Evolutionary conservation across 1,140 invertebrate genomes (phyloP).

Genomic region (Triops longicaudatus): DNA sequence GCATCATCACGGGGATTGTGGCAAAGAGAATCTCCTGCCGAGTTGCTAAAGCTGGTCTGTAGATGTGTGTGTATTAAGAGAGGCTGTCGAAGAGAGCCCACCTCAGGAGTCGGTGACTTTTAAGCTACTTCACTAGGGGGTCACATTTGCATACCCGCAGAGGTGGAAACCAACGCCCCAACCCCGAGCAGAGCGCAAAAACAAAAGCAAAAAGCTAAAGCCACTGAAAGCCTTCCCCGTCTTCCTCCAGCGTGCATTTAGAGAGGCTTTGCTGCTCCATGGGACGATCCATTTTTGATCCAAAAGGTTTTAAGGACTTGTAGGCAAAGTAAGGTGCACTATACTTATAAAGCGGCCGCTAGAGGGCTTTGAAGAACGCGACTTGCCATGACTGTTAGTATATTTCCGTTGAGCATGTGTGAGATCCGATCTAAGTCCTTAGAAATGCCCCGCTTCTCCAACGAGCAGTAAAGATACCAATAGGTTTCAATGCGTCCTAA

Average conservation of each 20-base stretch:
- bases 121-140: constrained; percentile 14
- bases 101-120: constrained; percentile 10
- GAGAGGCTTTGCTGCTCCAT: neutral
- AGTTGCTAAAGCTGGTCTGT: neutral
- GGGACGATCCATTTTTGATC: neutral
- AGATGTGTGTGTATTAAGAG: constrained; percentile 8
- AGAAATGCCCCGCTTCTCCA: too few relatives aligned
- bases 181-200: neutral
- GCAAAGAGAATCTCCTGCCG: constrained; percentile 12
- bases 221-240: neutral
- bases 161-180: constrained; percentile 13
- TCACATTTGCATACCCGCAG: neutral
- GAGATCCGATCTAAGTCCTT: too few relatives aligned
- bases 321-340: too few relatives aligned
- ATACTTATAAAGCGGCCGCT: too few relatives aligned
- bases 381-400: too few relatives aligned
- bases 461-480: too few relatives aligned
- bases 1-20: constrained; percentile 10
- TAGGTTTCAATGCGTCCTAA: too few relatives aligned
- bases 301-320: neutral
- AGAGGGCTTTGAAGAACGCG: too few relatives aligned
- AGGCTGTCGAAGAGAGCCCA: constrained; percentile 10
- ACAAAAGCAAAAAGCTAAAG: neutral
- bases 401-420: too few relatives aligned
- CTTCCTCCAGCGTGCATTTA: neutral